phyloP scores from a whole-genome alignment of 2,888 invertebrate genomes.

The Leptinotarsa haldemani region DNA sequence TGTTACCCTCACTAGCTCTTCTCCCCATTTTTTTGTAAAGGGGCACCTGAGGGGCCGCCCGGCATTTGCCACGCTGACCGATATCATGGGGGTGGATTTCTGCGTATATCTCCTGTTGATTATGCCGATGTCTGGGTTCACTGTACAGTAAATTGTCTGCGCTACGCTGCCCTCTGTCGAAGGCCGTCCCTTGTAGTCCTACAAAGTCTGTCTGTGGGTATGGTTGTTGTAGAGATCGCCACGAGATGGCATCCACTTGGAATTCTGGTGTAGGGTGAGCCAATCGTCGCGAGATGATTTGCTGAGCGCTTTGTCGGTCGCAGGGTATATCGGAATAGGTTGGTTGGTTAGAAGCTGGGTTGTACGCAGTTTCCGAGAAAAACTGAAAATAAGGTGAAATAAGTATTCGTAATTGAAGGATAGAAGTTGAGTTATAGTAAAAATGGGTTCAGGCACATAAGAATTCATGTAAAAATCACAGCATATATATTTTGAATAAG shows the following conservation, averaged over 20 bases:
- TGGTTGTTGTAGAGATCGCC: slow-evolving; percentile 64
- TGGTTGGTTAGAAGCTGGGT: slow-evolving; percentile 74
- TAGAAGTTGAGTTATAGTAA: too few relatives aligned
- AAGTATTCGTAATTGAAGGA: neutral
- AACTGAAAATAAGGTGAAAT: slow-evolving; percentile 71
- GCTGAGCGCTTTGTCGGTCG: slow-evolving; percentile 55
- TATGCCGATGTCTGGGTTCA: slow-evolving; percentile 30
- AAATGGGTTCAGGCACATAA: too few relatives aligned
- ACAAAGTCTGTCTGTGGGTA: slow-evolving; percentile 54
- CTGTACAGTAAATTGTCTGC: slow-evolving; percentile 47
- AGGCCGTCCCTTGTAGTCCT: slow-evolving; percentile 53
- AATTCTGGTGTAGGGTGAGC: slow-evolving; percentile 53
- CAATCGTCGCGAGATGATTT: slow-evolving; percentile 52
- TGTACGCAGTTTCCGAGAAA: slow-evolving; percentile 90
- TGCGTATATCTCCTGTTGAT: slow-evolving; percentile 52
- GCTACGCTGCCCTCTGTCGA: slow-evolving; percentile 51
- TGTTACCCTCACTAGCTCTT: slow-evolving; percentile 69
- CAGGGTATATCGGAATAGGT: slow-evolving; percentile 48
- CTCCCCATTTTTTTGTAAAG: slow-evolving; percentile 65
- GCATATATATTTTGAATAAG: too few relatives aligned
- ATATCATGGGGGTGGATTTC: slow-evolving; percentile 59
- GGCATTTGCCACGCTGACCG: slow-evolving; percentile 58
- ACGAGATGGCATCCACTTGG: slow-evolving; percentile 66
- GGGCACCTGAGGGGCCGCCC: slow-evolving; percentile 65
- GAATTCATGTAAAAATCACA: too few relatives aligned